Evolutionary conservation across 1,140 invertebrate species (phyloP).

Genomic region (Platorchestia sp.): DNA sequence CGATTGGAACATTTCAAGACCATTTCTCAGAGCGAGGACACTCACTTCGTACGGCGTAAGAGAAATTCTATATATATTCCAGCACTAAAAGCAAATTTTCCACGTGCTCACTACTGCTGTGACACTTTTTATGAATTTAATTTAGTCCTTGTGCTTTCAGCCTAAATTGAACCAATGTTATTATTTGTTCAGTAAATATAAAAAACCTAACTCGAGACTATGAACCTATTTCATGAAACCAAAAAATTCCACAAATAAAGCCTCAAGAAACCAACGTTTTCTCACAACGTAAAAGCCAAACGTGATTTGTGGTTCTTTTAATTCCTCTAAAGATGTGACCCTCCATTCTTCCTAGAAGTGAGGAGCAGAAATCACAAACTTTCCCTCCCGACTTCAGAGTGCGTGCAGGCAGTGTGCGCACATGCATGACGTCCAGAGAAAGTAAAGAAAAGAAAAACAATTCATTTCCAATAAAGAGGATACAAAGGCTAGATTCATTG

Average conservation of each 20-base stretch:
- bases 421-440: background rate
- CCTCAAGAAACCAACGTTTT: background rate
- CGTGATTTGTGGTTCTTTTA: too few relatives aligned
- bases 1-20: background rate
- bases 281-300: background rate
- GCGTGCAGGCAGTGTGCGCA: background rate
- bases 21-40: background rate
- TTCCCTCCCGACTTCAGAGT: background rate
- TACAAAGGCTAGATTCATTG: background rate
- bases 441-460: too few relatives aligned
- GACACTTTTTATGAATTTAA: too few relatives aligned
- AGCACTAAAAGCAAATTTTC: too few relatives aligned
- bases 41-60: too few relatives aligned
- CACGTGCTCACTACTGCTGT: too few relatives aligned
- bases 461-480: too few relatives aligned
- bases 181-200: too few relatives aligned
- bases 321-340: background rate
- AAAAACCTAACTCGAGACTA: too few relatives aligned
- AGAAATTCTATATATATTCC: too few relatives aligned
- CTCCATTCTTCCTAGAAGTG: background rate
- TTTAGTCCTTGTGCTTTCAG: too few relatives aligned
- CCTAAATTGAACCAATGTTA: too few relatives aligned
- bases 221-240: background rate
- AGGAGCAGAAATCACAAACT: background rate
- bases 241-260: background rate